Percentiles rank a stretch among this genome's conserved stretches.
These are phyloP conservation scores for Taeniopygia guttata DNA, from an alignment of 2,797 vertebrate species.

Conservation along the genomic window DNA sequence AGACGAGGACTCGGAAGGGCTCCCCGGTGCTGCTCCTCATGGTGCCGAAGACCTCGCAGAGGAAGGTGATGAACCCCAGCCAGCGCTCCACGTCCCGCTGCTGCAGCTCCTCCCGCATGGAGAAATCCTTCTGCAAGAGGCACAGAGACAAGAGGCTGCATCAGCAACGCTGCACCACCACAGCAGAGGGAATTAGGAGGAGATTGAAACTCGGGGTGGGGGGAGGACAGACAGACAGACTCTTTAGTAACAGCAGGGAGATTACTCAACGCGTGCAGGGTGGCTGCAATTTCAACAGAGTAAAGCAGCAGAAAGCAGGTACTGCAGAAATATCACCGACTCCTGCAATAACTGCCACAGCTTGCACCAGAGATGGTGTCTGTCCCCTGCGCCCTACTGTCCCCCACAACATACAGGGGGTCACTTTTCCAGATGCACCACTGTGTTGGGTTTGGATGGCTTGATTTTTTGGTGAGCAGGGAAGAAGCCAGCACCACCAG, in stretches of 20 bases:
- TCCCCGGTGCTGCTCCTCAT: conserved; percentile 95
- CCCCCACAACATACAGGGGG: fast-evolving
- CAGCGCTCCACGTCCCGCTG: conserved; percentile 91
- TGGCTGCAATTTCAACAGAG: conserved; percentile 28
- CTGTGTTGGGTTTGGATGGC: not conserved
- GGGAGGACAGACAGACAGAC: conserved; percentile 33
- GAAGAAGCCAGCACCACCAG: not conserved
- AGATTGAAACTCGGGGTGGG: conserved; percentile 15
- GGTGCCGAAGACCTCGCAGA: conserved; percentile 94
- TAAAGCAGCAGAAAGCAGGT: conserved; percentile 45
- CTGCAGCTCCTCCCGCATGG: conserved; percentile 87
- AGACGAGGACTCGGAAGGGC: conserved; percentile 94
- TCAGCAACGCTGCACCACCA: not conserved
- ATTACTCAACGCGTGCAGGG: not conserved
- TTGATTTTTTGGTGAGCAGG: not conserved
- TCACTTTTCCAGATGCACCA: not conserved
- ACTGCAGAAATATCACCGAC: not conserved
- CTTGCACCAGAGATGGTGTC: not conserved
- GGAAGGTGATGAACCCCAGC: conserved; percentile 98
- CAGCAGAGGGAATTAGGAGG: conserved; percentile 8
- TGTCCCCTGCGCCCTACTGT: not conserved
- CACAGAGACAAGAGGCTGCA: conserved; percentile 43
- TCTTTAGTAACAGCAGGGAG: not conserved
- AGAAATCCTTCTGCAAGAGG: conserved; percentile 89
- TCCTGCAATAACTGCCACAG: not conserved